These are phyloP conservation scores for Poecilus cupreus DNA, from an alignment of 2,888 invertebrate genomes.

Conservation along the genomic window DNA sequence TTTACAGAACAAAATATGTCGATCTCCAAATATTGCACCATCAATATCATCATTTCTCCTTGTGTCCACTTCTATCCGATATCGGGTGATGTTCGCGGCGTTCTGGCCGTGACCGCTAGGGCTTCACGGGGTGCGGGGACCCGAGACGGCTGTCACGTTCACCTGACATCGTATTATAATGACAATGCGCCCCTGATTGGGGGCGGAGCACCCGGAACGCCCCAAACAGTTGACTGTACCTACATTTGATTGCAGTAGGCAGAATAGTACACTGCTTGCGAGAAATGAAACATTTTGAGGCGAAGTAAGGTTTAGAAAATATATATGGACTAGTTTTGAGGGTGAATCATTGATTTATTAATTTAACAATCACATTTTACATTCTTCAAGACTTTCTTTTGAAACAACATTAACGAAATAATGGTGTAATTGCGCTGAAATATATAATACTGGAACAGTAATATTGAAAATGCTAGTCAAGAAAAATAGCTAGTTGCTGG, in stretches of 20 bases:
- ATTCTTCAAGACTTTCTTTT: no score
- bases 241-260: constrained; percentile 49
- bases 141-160: constrained; percentile 64
- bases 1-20: no score
- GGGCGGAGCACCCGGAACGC: constrained; percentile 57
- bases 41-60: constrained; percentile 4
- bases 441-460: no score
- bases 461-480: no score
- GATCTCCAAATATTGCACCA: background rate
- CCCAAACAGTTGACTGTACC: constrained; percentile 54
- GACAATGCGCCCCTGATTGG: constrained; percentile 68
- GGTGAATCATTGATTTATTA: no score
- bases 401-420: no score
- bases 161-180: constrained; percentile 69
- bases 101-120: background rate
- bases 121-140: constrained; percentile 51
- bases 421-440: no score
- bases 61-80: constrained; percentile 13
- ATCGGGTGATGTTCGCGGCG: background rate
- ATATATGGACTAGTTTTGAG: background rate
- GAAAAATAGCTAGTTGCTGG: no score
- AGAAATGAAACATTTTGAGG: background rate
- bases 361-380: no score
- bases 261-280: background rate
- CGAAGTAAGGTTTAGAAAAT: background rate